Base-by-base conservation (phyloP, 2,797 vertebrate species). In the Thripadectes ignobilis region DNA sequence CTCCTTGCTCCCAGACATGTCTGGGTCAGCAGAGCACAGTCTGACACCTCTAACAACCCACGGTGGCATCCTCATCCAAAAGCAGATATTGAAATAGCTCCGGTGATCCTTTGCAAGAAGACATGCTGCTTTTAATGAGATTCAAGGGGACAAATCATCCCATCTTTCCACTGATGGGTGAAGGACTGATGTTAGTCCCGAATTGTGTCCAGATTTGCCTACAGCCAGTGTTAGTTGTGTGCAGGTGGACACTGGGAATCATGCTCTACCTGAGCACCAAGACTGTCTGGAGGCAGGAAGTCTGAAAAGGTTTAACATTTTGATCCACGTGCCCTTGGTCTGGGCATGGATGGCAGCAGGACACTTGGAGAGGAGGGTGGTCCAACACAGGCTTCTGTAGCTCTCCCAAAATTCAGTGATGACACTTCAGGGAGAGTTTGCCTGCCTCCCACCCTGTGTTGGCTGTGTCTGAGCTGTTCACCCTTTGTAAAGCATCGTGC, bases 351-450 rank as follows among this genome's bases (percentile, higher is more conserved):
- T 66, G 39, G 55, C 45, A 85, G 18, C 26, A 75, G 14, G 55
- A 73, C 23, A 58, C 1, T 7, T 1, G 0, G 29, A 81, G 22
- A 76, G 8, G 15, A 72, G 2, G 0, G 1, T 24, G 59, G 29
- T 48, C 39, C 48, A 66, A 3, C 29, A 34, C 34, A 54, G 41
- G 8, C 7, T 9, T 43, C 19, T 79, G 21, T 67, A 49, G 32
- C 41, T 91, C 17, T 85, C 61, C n/a, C 48, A 78, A 38, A 81
- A 17, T 29, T 15, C 29, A 16, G 30, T 22, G 4, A 11, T 55
- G 68, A 66, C 34, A 18, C 10, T 12, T 57, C 6, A 21, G 7
- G 17, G 29, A 51, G 20, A 20, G 14, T 77, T 76, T 89, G 5
- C 6, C 24, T 51, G 26, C 4, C 14, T 5, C 12, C 9, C 10